Conservation (phyloP, 2,797 vertebrate genomes). For the Bradypodion pumilum region DNA sequence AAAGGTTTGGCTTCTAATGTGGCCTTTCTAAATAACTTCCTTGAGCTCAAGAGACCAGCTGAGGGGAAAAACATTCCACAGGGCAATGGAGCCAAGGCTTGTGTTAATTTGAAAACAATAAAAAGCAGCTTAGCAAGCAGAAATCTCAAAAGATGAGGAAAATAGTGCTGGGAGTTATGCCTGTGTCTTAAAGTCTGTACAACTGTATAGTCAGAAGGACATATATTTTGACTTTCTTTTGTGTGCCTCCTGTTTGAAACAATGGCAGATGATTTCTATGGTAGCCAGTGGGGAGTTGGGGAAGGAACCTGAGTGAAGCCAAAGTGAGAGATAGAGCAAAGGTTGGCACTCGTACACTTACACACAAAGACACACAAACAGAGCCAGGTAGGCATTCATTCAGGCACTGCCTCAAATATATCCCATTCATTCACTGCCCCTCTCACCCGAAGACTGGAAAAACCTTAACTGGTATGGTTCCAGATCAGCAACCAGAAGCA, state of each 20-base stretch:
- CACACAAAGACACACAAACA: too few species aligned
- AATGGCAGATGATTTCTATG: too few species aligned
- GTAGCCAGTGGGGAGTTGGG: too few species aligned
- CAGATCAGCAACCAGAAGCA: too few species aligned
- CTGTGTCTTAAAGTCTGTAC: background rate
- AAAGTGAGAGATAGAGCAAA: too few species aligned
- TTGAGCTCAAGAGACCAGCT: constrained; percentile 17
- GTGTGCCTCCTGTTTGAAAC: background rate
- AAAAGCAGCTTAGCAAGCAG: constrained; percentile 30
- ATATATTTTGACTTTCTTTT: background rate
- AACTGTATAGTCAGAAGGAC: background rate
- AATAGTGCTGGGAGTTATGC: constrained; percentile 4
- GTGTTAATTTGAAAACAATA: constrained; percentile 37
- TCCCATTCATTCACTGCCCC: too few species aligned
- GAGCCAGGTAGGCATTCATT: too few species aligned
- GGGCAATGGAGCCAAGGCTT: background rate
- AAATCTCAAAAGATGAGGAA: constrained; percentile 3
- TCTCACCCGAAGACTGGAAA: too few species aligned
- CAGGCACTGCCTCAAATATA: too few species aligned
- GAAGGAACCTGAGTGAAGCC: too few species aligned
- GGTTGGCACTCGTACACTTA: too few species aligned
- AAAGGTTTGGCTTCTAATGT: constrained; percentile 27
- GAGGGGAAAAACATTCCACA: constrained; percentile 2
- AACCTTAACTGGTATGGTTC: too few species aligned
- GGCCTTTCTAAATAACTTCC: constrained; percentile 38